Evolutionary conservation across 2,888 invertebrate species (phyloP).

Genomic region (Nycteola revayana): DNA sequence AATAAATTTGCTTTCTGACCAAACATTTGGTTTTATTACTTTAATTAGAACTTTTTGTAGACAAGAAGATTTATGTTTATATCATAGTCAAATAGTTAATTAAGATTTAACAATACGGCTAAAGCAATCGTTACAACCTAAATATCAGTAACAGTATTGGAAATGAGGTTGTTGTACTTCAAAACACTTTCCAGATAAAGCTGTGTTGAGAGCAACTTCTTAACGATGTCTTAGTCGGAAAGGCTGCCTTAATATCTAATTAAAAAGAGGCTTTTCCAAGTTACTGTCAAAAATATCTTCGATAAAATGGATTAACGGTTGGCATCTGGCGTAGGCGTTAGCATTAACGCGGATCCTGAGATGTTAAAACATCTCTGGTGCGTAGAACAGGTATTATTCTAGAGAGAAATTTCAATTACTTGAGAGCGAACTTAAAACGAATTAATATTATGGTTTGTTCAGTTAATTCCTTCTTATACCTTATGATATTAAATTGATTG

Average conservation of each 20-base stretch:
- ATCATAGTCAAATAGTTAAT: too few relatives aligned
- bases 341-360: constrained; percentile 22
- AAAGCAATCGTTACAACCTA: too few relatives aligned
- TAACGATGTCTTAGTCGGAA: too few relatives aligned
- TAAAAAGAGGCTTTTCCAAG: constrained; percentile 13
- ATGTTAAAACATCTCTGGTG: constrained; percentile 26
- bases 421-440: constrained; percentile 24
- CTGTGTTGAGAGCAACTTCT: too few relatives aligned
- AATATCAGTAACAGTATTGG: too few relatives aligned
- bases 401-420: constrained; percentile 38
- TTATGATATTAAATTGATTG: constrained; percentile 20
- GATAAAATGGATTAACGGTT: constrained; percentile 37
- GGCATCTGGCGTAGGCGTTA: constrained; percentile 43
- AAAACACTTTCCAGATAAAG: too few relatives aligned
- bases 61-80: too few relatives aligned
- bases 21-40: too few relatives aligned
- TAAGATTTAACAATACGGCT: too few relatives aligned
- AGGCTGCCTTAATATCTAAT: constrained; percentile 9
- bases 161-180: neutral
- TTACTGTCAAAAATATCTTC: constrained; percentile 29
- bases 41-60: too few relatives aligned
- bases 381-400: constrained; percentile 24
- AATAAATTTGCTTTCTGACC: too few relatives aligned
- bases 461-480: constrained; percentile 24
- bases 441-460: constrained; percentile 19